Evolutionary conservation across 2,888 invertebrate genomes (phyloP).

Genomic region (Calameuta filiformis): DNA sequence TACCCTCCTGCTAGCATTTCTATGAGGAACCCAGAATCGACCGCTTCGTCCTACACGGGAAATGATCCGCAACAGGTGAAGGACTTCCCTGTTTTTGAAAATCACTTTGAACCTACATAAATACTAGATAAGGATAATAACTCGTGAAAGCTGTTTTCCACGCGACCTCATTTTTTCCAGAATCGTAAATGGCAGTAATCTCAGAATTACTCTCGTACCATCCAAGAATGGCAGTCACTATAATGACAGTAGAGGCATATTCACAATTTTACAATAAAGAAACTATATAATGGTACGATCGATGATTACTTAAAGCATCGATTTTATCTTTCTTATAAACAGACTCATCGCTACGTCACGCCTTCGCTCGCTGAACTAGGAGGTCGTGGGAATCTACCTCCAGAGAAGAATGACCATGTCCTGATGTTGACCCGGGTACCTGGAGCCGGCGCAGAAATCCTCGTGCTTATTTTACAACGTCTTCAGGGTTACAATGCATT

Average conservation of each 20-base stretch:
- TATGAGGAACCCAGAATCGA: not conserved
- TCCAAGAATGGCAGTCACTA: not conserved
- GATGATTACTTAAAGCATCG: not conserved
- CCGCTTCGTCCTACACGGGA: not conserved
- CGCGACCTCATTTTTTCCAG: not conserved
- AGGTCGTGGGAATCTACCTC: slow-evolving; percentile 55
- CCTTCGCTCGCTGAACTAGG: slow-evolving; percentile 69
- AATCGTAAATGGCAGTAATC: not conserved
- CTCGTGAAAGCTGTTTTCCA: slow-evolving; percentile 31
- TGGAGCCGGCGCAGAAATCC: slow-evolving; percentile 71
- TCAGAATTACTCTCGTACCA: not conserved
- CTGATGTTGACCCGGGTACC: slow-evolving; percentile 73
- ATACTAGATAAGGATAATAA: not conserved
- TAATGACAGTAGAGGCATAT: not conserved
- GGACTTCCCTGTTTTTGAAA: not conserved
- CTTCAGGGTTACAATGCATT: slow-evolving; percentile 72
- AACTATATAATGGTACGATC: not conserved
- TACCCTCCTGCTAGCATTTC: slow-evolving; percentile 14
- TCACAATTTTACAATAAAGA: not conserved
- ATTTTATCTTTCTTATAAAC: not conserved
- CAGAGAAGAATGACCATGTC: slow-evolving; percentile 68
- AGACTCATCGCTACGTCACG: slow-evolving; percentile 62
- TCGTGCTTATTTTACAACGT: slow-evolving; percentile 71
- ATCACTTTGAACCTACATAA: not conserved
- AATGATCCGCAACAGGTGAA: not conserved